Evolutionary conservation across 2,888 invertebrate genomes (phyloP), one percentile per base, ranked within the genome.

Genomic region (Disparrhopalites patrizii): DNA sequence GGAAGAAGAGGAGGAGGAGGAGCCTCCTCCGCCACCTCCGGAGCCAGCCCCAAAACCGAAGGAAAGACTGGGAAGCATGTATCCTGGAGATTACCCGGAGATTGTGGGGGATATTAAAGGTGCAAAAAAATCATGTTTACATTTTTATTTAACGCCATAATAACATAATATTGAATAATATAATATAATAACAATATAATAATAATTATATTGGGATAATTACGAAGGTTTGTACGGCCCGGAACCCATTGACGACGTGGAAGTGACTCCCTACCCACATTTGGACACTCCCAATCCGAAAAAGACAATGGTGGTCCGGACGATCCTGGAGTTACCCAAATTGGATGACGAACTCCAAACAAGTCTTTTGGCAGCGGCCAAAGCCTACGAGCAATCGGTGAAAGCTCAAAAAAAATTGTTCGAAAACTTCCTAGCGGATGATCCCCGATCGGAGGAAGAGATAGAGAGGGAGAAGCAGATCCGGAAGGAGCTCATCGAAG

Each of bases 241-340:
- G 18, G 67, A 66, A 33, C 60, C 25, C 10, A 55, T 8, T 25
- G 57, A 57, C 1, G 1, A 28, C 1, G 38, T 38, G 0, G 13
- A 13, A 2, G 27, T 54, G 3, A 28, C 40, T 8, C 33, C 56
- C 3, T 50, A 66, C 38, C 23, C 23, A 5, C 73, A 73, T 50
- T 58, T 15, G 13, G 38, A 62, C 3, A 52, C 56, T 13, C 57
- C 63, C n/a, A 65, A 63, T 13, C 31, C 43, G 2, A 67, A 67
- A 52, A 68, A 67, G 47, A 68, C 70, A 8, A 40, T 73, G 13
- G 68, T 73, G 7, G 73, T 73, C 2, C 61, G 71, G 25, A 67
- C 67, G 8, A 66, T 73, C 31, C 51, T 69, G 18, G 71, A 73
- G 62, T 70, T 73, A 36, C 73, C 71, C 10, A 33, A 58, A 57